These are phyloP conservation scores for Hydropsyche betteni DNA, from an alignment of 2,888 invertebrate genomes.

Conservation along the genomic window DNA sequence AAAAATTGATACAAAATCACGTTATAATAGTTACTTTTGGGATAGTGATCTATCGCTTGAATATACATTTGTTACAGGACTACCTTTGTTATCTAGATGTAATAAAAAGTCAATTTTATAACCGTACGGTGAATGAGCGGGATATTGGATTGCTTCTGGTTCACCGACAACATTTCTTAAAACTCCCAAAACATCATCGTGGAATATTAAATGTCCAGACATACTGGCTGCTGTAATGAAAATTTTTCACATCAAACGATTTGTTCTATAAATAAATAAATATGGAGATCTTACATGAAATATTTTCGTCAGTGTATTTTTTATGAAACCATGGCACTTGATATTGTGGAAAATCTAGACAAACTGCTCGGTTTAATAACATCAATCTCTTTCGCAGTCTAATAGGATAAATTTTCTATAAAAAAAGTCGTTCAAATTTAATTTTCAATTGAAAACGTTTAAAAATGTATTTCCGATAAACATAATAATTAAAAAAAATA, in stretches of 20 bases:
- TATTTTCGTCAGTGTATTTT: constrained; percentile 46
- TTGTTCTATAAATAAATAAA: neutral
- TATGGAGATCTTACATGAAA: neutral
- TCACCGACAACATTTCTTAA: constrained; percentile 35
- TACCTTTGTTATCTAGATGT: constrained; percentile 40
- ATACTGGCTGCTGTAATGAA: constrained; percentile 39
- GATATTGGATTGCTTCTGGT: constrained; percentile 33
- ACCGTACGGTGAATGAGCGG: constrained; percentile 47
- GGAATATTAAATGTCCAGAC: constrained; percentile 27
- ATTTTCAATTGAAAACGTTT: neutral
- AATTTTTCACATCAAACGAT: neutral
- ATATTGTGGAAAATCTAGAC: constrained; percentile 47
- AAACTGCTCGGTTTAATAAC: constrained; percentile 48
- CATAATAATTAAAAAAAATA: constrained; percentile 2
- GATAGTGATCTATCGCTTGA: neutral
- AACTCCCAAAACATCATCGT: constrained; percentile 45
- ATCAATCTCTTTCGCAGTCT: constrained; percentile 44
- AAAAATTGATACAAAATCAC: neutral
- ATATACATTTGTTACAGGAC: neutral
- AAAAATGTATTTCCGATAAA: neutral
- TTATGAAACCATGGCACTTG: constrained; percentile 51
- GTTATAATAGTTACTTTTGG: neutral
- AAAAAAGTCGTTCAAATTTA: neutral
- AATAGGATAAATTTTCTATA: constrained; percentile 46
- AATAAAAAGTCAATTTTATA: constrained; percentile 49